Evolutionary conservation across 2,888 invertebrate species (phyloP), one percentile per base, ranked within the genome.

Genomic region (Melanotus villosus): DNA sequence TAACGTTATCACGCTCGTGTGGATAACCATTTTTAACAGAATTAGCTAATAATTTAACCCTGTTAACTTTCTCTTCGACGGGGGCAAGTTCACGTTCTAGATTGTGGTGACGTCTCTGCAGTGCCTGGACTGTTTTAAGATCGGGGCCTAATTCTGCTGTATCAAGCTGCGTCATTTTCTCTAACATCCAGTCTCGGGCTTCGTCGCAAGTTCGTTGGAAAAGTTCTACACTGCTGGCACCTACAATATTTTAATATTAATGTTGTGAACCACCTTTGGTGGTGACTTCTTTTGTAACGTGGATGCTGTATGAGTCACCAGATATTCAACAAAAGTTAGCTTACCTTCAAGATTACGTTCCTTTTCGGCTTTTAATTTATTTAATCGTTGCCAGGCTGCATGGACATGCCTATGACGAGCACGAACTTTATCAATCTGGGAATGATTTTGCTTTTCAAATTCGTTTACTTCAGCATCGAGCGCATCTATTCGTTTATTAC

Each of bases 171-270:
- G 92, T 91, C 87, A 96, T 95, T 85, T 99, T 99, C 85, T 98
- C 98, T 62, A 91, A 88, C 94, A 99, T 98, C 98, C 99, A 99
- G 81, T 97, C 97, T 74, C 93, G 91, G 0, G 98, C 96, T 83
- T 99, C 99, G 81, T 97, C 97, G 84, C 98, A 99, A 0, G 96
- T 96, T 62, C 97, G 93, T 80, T 96, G 92, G 87, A 98, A 99
- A 6, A 98, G 87, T 82, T 98, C 98, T 77, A 99, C 97, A 80
- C 95, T 95, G 79, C 77, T 83, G 0, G 84, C 84, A 21, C 84
- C 76, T 67, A 59, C 12, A 21, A 43, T n/a, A n/a, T n/a, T n/a
- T n/a, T n/a, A n/a, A n/a, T n/a, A n/a, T n/a, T n/a, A n/a, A n/a
- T n/a, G n/a, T n/a, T n/a, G n/a, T n/a, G n/a, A n/a, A n/a, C n/a